Evolutionary conservation across 2,888 invertebrate species (phyloP), one percentile per base, ranked within the genome.

Genomic region (Lamellibrachia columna): DNA sequence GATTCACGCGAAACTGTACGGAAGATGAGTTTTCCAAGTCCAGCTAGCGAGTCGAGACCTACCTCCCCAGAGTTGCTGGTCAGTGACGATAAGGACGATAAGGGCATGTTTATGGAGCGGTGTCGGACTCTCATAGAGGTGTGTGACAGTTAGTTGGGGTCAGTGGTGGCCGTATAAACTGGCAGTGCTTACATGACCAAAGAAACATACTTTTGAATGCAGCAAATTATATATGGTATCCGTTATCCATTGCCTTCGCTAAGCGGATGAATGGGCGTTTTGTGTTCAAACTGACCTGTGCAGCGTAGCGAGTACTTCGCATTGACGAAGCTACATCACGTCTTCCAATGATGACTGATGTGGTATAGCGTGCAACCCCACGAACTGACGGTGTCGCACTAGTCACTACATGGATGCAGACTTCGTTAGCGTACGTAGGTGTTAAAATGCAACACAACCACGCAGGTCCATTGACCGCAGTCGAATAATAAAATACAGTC

Each of bases 51-150:
- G 22, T 75, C 75, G 75, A 22, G 75, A 15, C 22, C 75, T 2
- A 15, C 6, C 75, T 22, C 75, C 22, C 75, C 75, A 6, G 75
- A 75, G 22, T 75, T n/a, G 75, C 75, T n/a, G 6, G 75, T 11
- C 75, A 75, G 75, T 75, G 75, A 75, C 75, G 22, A 15, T n/a
- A 75, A 75, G 75, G 75, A 75, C 75, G 22, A 15, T n/a, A 75
- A 75, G 75, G 75, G n/a, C 75, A 75, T 75, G 75, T 75, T 75
- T 75, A 75, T 75, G 75, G 75, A 75, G 75, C 75, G 75, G 75
- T 75, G 75, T 75, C 75, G 75, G 22, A 75, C 75, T 6, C 75
- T 75, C 75, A 75, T 75, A 75, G 75, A 75, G 75, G 75, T 75
- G 75, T 75, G 75, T 75, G 75, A 75, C 75, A 75, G 75, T n/a